Base-by-base conservation (phyloP, 2,888 invertebrate genomes). In the Danaus chrysippus region DNA sequence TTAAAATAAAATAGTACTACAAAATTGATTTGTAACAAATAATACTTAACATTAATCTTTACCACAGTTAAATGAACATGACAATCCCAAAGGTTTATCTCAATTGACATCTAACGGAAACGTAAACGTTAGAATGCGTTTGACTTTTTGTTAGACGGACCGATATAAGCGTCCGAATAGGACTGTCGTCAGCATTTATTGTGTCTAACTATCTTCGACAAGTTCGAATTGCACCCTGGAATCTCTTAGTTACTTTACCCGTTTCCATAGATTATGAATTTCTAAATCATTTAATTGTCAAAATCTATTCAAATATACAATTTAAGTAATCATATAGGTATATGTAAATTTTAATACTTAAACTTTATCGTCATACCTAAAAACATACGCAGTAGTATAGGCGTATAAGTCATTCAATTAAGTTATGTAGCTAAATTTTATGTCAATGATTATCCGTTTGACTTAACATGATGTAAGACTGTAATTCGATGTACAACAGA, bases 181-280 rank as follows among this genome's bases (percentile, higher is more conserved):
- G 83, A 76, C 77, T 77, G 79, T 82, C 82, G 78, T 69, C 82
- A 81, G 79, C 80, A 76, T 78, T 73, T 72, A 76, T 74, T 67
- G 73, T 80, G 23, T 34, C 23, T 34, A 81, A 84, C 76, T 77
- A 76, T 79, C 75, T 81, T 81, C 71, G 84, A 84, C 83, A 78
- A 71, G 70, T 77, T 76, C 65, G 62, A 70, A 76, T 73, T 76
- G 76, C 73, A 72, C 68, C 71, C 67, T 71, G 67, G 70, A 68
- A 61, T 75, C 66, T 73, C 73, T 68, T 71, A 70, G 72, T 73
- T 64, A 70, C 56, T 58, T 12, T 15, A 61, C 59, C 59, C 61
- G 73, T 77, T 72, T 78, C 73, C 81, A 78, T 56, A 74, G 56
- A 10, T 17, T 34, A 34, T 17, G 9, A 17, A 17, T 17, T 10